These are phyloP conservation scores for Centrocercus urophasianus DNA, from an alignment of 2,113 vertebrate genomes.

Conservation along the genomic window DNA sequence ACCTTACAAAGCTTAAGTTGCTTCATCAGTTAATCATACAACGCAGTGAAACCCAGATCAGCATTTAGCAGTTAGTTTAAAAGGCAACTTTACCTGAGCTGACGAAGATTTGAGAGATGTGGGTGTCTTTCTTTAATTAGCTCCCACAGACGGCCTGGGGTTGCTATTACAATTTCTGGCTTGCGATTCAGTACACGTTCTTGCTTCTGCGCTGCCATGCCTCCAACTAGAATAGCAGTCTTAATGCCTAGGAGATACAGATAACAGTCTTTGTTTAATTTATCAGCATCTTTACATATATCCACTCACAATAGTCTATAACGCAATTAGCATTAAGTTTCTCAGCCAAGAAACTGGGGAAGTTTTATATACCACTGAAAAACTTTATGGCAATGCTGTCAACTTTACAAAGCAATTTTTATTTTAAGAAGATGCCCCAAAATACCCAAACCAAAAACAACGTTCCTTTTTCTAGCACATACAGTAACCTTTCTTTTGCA, in stretches of 20 bases:
- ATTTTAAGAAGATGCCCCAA: background rate
- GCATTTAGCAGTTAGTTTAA: background rate
- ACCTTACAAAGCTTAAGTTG: background rate
- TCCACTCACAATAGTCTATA: background rate
- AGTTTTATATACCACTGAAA: background rate
- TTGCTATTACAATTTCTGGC: constrained; percentile 94
- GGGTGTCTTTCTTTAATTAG: constrained; percentile 89
- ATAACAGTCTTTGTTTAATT: background rate
- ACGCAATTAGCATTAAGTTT: background rate
- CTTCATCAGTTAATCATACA: background rate
- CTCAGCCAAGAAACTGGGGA: background rate
- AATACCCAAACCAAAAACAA: background rate
- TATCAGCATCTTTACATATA: background rate
- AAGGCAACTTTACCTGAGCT: constrained; percentile 83
- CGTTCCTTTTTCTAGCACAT: background rate
- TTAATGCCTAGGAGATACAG: constrained; percentile 82
- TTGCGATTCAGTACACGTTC: constrained; percentile 86
- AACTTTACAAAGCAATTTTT: background rate
- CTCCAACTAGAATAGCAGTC: constrained; percentile 92
- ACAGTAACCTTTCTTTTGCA: background rate
- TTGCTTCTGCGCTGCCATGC: constrained; percentile 94
- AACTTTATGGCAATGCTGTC: background rate
- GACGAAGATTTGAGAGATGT: constrained; percentile 87
- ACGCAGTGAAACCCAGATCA: background rate
- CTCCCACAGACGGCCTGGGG: constrained; percentile 95